Conservation (phyloP, 2,797 vertebrate genomes). For the Emys orbicularis region DNA sequence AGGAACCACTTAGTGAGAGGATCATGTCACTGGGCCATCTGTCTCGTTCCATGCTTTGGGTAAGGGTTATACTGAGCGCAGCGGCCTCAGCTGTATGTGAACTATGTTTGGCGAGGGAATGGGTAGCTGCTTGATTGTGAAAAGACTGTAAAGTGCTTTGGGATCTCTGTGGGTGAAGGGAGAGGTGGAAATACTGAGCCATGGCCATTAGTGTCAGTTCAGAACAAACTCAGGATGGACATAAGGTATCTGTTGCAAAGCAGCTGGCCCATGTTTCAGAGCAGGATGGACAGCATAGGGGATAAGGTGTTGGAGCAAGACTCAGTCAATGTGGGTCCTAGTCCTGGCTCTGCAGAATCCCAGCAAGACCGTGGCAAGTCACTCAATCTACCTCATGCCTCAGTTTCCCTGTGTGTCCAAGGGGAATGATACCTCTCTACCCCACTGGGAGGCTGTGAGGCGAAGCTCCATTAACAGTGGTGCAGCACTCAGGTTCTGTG, state of each 20-base stretch:
- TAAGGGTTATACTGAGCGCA: too few relatives aligned
- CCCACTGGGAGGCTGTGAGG: background rate
- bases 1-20: too few relatives aligned
- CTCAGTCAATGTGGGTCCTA: too few relatives aligned
- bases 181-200: background rate
- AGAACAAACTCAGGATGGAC: background rate
- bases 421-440: background rate
- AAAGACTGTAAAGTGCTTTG: background rate
- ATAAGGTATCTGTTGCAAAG: background rate
- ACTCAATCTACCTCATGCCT: background rate
- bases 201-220: background rate
- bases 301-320: background rate
- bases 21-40: too few relatives aligned
- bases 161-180: background rate
- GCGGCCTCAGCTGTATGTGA: too few relatives aligned
- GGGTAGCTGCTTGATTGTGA: too few relatives aligned
- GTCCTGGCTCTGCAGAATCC: background rate
- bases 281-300: background rate
- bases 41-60: too few relatives aligned
- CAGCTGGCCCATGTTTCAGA: background rate
- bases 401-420: background rate
- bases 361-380: background rate
- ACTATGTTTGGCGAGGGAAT: too few relatives aligned
- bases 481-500: background rate
- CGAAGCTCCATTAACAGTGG: background rate